Evolutionary conservation across 2,888 invertebrate species (phyloP), one percentile per base, ranked within the genome.

Genomic region (Ophion obscuratus): DNA sequence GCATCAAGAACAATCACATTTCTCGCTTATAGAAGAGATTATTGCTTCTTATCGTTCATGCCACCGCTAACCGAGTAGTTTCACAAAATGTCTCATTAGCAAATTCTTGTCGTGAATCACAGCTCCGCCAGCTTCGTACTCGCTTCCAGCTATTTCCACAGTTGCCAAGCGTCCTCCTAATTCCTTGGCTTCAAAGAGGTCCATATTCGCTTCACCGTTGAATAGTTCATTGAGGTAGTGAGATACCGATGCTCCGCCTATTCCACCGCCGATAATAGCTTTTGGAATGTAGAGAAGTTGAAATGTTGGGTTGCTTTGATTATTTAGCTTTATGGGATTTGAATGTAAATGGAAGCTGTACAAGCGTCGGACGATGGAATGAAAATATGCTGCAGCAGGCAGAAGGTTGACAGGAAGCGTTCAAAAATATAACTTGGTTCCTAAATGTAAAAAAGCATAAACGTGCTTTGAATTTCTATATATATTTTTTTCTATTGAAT

Each of bases 181-280:
- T 81, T 92, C 90, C 27, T 94, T 92, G 0, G 93, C 92, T 90
- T 96, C 96, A 91, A 95, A 96, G 10, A 96, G 89, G 90, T 96
- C 95, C 74, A 96, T 95, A 0, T 93, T 88, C 6, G 95, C 91
- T 77, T 94, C 91, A 27, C 91, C 90, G 17, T 92, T 85, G 64
- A 94, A 93, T 71, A 93, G 89, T 89, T 96, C 93, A 11, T 94
- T 92, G 9, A 96, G 91, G 90, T 95, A 96, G 91, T 95, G 95
- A 0, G 96, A 95, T 20, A 95, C 92, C 1, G 96, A 94, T 2
- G 96, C 95, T 36, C 96, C 96, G 61, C 96, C 96, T 70, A 96
- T 95, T 9, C 96, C 96, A 68, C 95, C 96, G 20, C 96, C 96
- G 85, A 96, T 93, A 47, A 96, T 95, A 53, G 95, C 96, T 96